These are phyloP conservation scores for Drosophila antonietae DNA, from an alignment of 2,888 invertebrate species.

Conservation along the genomic window DNA sequence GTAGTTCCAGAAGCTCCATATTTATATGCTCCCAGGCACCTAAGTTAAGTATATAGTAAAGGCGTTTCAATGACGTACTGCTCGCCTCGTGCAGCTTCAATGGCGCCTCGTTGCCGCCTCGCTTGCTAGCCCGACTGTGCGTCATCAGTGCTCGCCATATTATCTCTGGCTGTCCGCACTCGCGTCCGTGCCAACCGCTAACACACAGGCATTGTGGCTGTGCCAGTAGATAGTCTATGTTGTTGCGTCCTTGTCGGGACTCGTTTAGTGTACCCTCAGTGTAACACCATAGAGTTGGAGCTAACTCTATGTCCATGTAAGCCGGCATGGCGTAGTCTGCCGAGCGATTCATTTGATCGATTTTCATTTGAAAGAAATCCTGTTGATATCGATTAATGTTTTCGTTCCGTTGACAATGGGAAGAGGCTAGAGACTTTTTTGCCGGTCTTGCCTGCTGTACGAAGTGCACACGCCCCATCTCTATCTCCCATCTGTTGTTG, in stretches of 20 bases:
- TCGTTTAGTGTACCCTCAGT: slow-evolving; percentile 76
- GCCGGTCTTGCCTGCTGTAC: slow-evolving; percentile 41
- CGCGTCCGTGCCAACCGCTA: slow-evolving; percentile 88
- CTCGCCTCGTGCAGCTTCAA: slow-evolving; percentile 66
- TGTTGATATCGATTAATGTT: slow-evolving; percentile 65
- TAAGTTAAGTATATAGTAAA: slow-evolving; percentile 87
- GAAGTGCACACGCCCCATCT: slow-evolving; percentile 61
- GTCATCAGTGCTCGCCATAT: slow-evolving; percentile 88
- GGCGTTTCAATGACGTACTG: slow-evolving; percentile 83
- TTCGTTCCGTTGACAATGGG: slow-evolving; percentile 47
- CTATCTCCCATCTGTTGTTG: slow-evolving; percentile 10
- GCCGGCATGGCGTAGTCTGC: slow-evolving; percentile 63
- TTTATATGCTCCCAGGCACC: slow-evolving; percentile 84
- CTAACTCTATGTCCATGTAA: slow-evolving; percentile 57
- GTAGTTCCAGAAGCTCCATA: slow-evolving; percentile 87
- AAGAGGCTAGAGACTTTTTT: slow-evolving; percentile 3
- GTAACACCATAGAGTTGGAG: slow-evolving; percentile 74
- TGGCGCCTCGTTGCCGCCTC: slow-evolving; percentile 81
- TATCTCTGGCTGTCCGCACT: slow-evolving; percentile 89
- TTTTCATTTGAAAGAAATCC: slow-evolving; percentile 72
- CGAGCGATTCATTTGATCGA: slow-evolving; percentile 56
- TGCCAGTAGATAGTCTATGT: slow-evolving; percentile 59
- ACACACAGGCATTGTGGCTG: slow-evolving; percentile 86
- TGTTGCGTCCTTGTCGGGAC: slow-evolving; percentile 33
- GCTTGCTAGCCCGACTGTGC: slow-evolving; percentile 59